Evolutionary conservation across 2,113 vertebrate species (phyloP), one percentile per base, ranked within the genome.

Genomic region (Mola mola): DNA sequence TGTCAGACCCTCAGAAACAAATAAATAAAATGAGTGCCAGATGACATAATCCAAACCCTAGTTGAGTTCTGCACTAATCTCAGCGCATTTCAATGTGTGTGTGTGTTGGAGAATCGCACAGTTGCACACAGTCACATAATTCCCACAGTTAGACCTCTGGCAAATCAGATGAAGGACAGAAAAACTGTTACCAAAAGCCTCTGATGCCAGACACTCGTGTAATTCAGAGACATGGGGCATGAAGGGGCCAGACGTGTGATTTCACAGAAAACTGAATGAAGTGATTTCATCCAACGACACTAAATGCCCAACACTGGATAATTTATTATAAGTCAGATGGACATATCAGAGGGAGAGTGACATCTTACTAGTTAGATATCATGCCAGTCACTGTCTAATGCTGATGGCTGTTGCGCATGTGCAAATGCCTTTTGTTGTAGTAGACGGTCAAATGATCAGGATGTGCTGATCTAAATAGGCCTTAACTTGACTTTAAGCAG

Each of bases 41-140:
- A 67, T 34, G 25, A 41, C 61, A 51, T 87, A 85, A 88, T 88
- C 81, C 75, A 72, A 78, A 63, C 53, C 22, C 48, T 65, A n/a
- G 69, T 64, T 64, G 49, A 75, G 42, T 36, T 72, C 49, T 73
- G 33, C 37, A 49, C 34, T 86, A 87, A 87, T 90, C 83, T 75
- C 43, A 49, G 38, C 72, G 69, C 36, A 31, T 61, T 20, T 42
- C 28, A n/a, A n/a, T n/a, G n/a, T 10, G 63, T 60, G 53, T 69
- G 64, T 64, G 62, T 33, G 28, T 64, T 37, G 20, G n/a, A 52
- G 17, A 64, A 21, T 13, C 36, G 43, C 40, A 34, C 33, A 40
- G n/a, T 58, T 24, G 13, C 17, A 52, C 43, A 52, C 2, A 24
- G 19, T 36, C 55, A 33, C 34, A 36, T 44, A 61, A 73, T 46